phyloP scores from a whole-genome alignment of 2,888 invertebrate genomes.

The Luperina testacea region DNA sequence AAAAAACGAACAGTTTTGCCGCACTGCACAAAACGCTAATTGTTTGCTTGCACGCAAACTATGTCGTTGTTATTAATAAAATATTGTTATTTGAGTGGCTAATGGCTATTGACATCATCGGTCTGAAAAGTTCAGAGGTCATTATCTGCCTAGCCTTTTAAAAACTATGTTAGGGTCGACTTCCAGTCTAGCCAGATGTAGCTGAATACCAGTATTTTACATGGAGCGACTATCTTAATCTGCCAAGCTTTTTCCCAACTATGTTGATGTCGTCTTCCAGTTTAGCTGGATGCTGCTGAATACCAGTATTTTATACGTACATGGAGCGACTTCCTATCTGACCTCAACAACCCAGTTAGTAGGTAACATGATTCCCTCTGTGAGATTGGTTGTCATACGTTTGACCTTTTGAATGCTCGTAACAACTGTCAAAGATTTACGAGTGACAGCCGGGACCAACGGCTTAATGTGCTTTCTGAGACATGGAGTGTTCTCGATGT shows the following conservation, averaged over 20 bases:
- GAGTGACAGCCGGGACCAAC: accelerated
- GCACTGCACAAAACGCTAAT: constrained; percentile 65
- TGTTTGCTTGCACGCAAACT: constrained; percentile 59
- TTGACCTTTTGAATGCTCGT: not conserved
- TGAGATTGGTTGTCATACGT: not conserved
- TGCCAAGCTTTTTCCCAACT: not conserved
- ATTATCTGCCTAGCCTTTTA: not conserved
- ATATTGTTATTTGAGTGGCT: constrained; percentile 14
- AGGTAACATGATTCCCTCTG: too few species aligned
- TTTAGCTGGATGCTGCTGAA: not conserved
- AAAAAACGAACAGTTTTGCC: constrained; percentile 44
- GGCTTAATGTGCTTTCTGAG: too few species aligned
- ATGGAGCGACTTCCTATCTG: not conserved
- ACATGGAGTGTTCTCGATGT: accelerated
- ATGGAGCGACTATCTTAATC: not conserved
- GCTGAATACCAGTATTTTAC: not conserved
- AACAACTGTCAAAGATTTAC: not conserved
- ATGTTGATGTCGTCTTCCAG: not conserved
- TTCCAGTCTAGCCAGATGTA: not conserved
- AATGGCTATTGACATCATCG: not conserved
- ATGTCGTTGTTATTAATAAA: constrained; percentile 31
- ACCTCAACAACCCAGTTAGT: not conserved
- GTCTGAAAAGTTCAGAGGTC: not conserved
- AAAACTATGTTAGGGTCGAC: not conserved
- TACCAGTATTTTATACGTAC: not conserved